Base-by-base conservation (phyloP, 2,888 invertebrate genomes). In the Drosophila multiciliata region DNA sequence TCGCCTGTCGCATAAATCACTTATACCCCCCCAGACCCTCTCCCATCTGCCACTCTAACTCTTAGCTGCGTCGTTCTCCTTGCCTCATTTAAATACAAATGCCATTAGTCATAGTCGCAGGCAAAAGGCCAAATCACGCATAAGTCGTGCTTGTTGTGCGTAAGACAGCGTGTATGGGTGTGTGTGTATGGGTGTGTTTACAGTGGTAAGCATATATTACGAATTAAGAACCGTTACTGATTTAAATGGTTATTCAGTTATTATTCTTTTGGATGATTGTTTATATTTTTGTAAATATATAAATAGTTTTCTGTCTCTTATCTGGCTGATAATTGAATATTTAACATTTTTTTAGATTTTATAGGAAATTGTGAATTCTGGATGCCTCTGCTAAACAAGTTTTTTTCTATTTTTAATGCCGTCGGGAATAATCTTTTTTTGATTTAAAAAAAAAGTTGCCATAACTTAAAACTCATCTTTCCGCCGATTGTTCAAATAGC, bases 51-150 rank as follows among this genome's bases (percentile, higher is more conserved):
- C 29, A 6, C 6, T 5, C 40, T 1, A 1, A 23, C 23, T 45
- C 8, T 1, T 23, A 45, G 45, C 45, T 15, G 45, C 45, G 23
- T 15, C 23, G 15, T 8, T 23, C 26, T 45, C 40, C 20, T 36
- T 40, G 58, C 52, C 72, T 70, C 65, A 84, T 84, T 84, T 89
- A 64, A 82, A 85, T 89, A 80, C 64, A 68, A 85, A 73, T 89
- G 64, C 74, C 83, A 89, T 85, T 85, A 80, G 89, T 82, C 79
- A 74, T 72, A 54, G 48, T 40, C 62, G n/a, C 72, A 70, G 61
- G 33, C 71, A 59, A 70, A 53, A 60, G 71, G 32, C 52, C 45
- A 69, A 69, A 69, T 71, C 62, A 69, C 70, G 67, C 70, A 40
- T 50, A 40, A 70, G 67, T 49, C 70, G 49, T 42, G 59, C 58